These are phyloP conservation scores for Morone chrysops DNA, from an alignment of 2,113 vertebrate genomes.

Conservation along the genomic window DNA sequence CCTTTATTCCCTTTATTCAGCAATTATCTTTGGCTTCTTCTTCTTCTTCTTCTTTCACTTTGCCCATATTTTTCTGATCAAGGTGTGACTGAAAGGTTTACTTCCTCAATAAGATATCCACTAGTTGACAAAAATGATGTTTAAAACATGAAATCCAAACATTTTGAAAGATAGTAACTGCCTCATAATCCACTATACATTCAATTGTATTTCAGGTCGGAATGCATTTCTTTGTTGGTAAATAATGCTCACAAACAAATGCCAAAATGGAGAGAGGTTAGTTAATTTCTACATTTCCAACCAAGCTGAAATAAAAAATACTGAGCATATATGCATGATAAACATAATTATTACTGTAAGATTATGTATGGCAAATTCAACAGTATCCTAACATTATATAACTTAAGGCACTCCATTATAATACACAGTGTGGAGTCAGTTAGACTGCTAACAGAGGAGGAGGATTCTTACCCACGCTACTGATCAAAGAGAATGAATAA, in stretches of 20 bases:
- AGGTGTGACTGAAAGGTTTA: background rate
- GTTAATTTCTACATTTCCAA: conserved; percentile 14
- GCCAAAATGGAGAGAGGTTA: conserved; percentile 13
- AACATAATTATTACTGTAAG: conserved; percentile 34
- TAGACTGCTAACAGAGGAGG: conserved; percentile 5
- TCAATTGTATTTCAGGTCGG: conserved; percentile 7
- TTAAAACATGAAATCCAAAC: background rate
- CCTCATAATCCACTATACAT: background rate
- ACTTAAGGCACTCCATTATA: conserved; percentile 72
- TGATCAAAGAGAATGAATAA: conserved; percentile 40
- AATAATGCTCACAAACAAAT: conserved; percentile 15
- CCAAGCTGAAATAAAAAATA: conserved; percentile 35
- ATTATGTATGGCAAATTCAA: conserved; percentile 61
- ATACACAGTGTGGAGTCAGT: conserved; percentile 44
- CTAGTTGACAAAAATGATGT: background rate
- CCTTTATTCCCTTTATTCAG: conserved; percentile 30
- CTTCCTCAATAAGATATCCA: background rate
- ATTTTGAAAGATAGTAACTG: background rate
- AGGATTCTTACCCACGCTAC: conserved; percentile 15
- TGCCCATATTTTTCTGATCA: background rate
- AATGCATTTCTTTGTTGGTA: conserved; percentile 1
- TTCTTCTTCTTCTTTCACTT: conserved; percentile 48
- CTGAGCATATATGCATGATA: conserved; percentile 33
- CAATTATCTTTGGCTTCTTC: conserved; percentile 57
- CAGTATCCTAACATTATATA: conserved; percentile 34